These are phyloP conservation scores for Euleptes europaea DNA, from an alignment of 2,113 vertebrate species.

Conservation along the genomic window DNA sequence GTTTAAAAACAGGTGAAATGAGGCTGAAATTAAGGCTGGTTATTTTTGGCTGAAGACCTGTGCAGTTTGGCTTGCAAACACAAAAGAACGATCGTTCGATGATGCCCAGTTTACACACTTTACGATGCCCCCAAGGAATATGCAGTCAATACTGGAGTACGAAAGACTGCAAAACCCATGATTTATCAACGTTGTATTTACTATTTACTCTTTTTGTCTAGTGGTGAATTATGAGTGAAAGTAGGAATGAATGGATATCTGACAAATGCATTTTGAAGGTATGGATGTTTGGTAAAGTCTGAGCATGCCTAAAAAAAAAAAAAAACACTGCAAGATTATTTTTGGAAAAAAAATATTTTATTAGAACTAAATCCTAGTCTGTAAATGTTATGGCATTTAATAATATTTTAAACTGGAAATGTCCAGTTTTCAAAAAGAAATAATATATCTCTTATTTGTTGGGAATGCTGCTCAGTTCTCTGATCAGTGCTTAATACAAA, in stretches of 20 bases:
- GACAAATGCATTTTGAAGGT: slow-evolving; percentile 75
- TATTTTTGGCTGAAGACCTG: slow-evolving; percentile 81
- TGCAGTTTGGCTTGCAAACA: slow-evolving; percentile 56
- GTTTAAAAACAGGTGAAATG: slow-evolving; percentile 67
- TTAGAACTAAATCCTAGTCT: slow-evolving; percentile 96
- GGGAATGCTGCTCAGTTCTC: slow-evolving; percentile 90
- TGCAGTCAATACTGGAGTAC: slow-evolving; percentile 39
- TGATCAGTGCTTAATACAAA: slow-evolving; percentile 87
- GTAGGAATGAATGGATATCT: slow-evolving; percentile 69
- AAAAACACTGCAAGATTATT: slow-evolving; percentile 96
- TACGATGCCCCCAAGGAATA: slow-evolving; percentile 51
- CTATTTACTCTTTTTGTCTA: slow-evolving; percentile 57
- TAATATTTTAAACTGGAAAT: slow-evolving; percentile 90
- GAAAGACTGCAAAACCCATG: slow-evolving; percentile 64
- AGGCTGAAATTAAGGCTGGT: slow-evolving; percentile 76
- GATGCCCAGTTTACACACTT: slow-evolving; percentile 42
- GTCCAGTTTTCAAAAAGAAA: slow-evolving; percentile 89
- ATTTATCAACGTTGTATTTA: slow-evolving; percentile 66
- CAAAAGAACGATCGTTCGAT: slow-evolving; percentile 19
- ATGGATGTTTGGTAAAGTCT: slow-evolving; percentile 76
- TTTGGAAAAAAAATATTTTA: slow-evolving; percentile 98
- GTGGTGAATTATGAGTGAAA: slow-evolving; percentile 65
- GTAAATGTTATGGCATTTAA: slow-evolving; percentile 98
- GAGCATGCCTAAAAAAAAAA: slow-evolving; percentile 92
- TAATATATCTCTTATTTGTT: slow-evolving; percentile 94